Base-by-base conservation (phyloP, 30 jellyfish, hydroid and myxozoan genomes). In the Hydra vulgaris region DNA sequence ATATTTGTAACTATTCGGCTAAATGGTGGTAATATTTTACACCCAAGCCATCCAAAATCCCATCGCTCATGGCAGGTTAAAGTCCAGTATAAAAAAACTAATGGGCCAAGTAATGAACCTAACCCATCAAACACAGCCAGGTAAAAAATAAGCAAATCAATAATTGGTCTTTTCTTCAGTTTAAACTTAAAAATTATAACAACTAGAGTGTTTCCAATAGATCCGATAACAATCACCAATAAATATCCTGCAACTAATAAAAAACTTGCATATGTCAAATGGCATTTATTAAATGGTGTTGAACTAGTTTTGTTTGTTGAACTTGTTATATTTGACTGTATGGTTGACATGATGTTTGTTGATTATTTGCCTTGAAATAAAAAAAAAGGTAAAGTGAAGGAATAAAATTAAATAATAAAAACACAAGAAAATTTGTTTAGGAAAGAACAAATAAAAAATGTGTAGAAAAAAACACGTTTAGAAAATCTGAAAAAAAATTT, bases 21-120 rank as follows among this genome's bases (percentile, higher is more conserved):
- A 0, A 91, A 40, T 0, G 92, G 86, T 0, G 89, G 88, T 15
- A 91, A 77, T n/a, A 91, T 66, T 80, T 86, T 91, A 61, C 97
- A 91, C 0, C 95, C 97, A 74, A 79, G 19, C n/a, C 71, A n/a
- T 0, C 97, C 97, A 70, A 91, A 91, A 71, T 86, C 85, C 97
- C 97, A 91, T 21, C 79, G 71, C 1, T 79, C 18, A 54, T 15
- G 79, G 26, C 85, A 77, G 0, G 91, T 80, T 18, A 76, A 69
- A 4, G 72, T 86, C 94, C 94, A 82, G 76, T 91, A 91, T 1
- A 83, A 53, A 71, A 54, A 82, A 18, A 86, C 74, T 4, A 81
- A 55, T 0, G 97, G 97, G 67, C 76, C 89, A 75, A 82, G 3
- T 15, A 91, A 25, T 22, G 97, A 91, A 0, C 95, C 82, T 8